These are phyloP conservation scores for Odontocerum albicorne DNA, from an alignment of 2,888 invertebrate species.

Conservation along the genomic window DNA sequence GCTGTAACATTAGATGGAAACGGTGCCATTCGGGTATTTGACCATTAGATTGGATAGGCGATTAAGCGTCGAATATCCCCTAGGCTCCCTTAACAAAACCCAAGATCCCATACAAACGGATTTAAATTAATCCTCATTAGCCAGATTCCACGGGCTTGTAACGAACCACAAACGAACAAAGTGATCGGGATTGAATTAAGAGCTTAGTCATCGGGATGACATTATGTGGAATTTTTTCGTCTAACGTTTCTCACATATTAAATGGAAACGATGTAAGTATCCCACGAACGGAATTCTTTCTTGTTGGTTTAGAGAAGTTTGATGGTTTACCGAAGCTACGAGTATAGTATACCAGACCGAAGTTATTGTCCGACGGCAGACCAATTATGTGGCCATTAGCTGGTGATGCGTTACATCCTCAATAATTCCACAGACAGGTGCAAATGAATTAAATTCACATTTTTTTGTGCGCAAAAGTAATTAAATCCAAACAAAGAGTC, in stretches of 20 bases:
- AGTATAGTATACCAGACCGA: background rate
- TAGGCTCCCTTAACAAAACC: constrained; percentile 13
- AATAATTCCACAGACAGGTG: constrained; percentile 28
- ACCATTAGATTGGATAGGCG: constrained; percentile 18
- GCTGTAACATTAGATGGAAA: constrained; percentile 13
- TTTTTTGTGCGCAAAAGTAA: background rate
- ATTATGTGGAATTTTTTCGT: constrained; percentile 11
- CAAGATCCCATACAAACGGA: constrained; percentile 18
- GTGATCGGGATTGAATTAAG: constrained; percentile 22
- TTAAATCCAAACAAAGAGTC: too few species aligned
- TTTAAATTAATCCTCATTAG: constrained; percentile 31
- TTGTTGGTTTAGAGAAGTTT: constrained; percentile 13
- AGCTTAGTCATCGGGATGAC: constrained; percentile 24
- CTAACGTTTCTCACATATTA: background rate
- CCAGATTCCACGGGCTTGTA: constrained; percentile 21
- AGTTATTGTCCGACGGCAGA: constrained; percentile 22
- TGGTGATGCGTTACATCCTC: constrained; percentile 34
- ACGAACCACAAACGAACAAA: constrained; percentile 22
- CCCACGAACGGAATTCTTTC: constrained; percentile 22
- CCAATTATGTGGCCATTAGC: constrained; percentile 33
- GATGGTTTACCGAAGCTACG: background rate
- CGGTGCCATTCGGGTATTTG: constrained; percentile 8
- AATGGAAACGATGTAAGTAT: constrained; percentile 4
- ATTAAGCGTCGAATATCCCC: constrained; percentile 11
- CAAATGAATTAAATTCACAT: constrained; percentile 28